Evolutionary conservation across 2,888 invertebrate genomes (phyloP), one percentile per base, ranked within the genome.

Genomic region (Griposia aprilina): DNA sequence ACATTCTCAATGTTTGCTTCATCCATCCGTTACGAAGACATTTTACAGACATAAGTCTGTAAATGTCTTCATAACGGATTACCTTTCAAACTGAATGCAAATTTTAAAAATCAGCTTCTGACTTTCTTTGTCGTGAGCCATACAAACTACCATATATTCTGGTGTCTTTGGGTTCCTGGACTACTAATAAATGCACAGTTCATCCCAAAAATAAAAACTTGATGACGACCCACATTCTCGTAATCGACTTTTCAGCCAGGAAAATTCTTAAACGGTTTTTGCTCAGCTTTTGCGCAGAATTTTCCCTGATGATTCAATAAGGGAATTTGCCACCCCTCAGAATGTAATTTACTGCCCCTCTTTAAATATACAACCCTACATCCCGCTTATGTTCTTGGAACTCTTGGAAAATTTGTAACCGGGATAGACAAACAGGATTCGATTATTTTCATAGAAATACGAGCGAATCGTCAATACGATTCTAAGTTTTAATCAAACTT

Each of bases 341-440:
- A 86, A 86, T 84, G 73, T 76, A 80, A 84, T 84, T 84, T 83
- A 73, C 57, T 71, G 62, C 57, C 73, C 83, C 55, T 79, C 60
- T 73, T 73, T 57, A 83, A 82, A 82, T 75, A 74, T 86, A 86
- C 71, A 74, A 65, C 41, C 36, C 48, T 63, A 52, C 60, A 57
- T 30, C 60, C 41, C 57, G 36, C 63, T 59, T 67, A 82, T 76
- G 36, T 74, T 63, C 23, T 73, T 60, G n/a, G 55, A 69, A 26
- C 23, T 66, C 50, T 74, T 74, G 59, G 60, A 15, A 84, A 80
- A 80, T 74, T 26, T 68, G 55, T 70, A 26, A 59, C 60, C 20
- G 55, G 66, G 55, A 57, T 50, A 70, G 15, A 77, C 60, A 55
- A 60, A 76, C 26, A 52, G 30, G 30, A 73, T 81, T 76, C 52